Evolutionary conservation across 2,797 vertebrate species (phyloP), one percentile per base, ranked within the genome.

Genomic region (Thunnus albacares): DNA sequence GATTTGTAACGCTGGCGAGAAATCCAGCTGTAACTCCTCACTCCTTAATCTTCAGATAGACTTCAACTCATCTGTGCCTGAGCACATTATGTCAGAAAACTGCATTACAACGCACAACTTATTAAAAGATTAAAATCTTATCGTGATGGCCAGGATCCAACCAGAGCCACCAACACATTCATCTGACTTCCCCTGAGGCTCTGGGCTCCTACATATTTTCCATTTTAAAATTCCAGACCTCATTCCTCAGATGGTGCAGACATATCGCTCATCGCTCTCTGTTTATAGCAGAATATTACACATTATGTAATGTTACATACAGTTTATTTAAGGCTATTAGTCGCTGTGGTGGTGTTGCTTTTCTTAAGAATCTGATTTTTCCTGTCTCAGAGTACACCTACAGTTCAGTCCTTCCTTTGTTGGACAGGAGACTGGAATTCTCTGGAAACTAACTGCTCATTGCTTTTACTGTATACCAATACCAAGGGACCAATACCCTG

Each of bases 191-290:
- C 28, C 24, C 67, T 33, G 60, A 10, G 51, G 43, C 59, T 52
- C 71, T 41, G 56, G 35, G 41, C 55, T 58, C 53, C 38, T 73
- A 53, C 49, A 84, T 69, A 84, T 72, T 84, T 84, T 83, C 79
- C 71, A 66, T 79, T 80, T 74, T 33, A 59, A 81, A 56, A 83
- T 76, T 74, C 72, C 83, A 79, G 62, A 57, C 20, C 30, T 79
- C 55, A 55, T 72, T 81, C 71, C 62, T 67, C 38, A 71, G 35
- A 79, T 7, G 49, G 66, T 5, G 67, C 76, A 53, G 68, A 63
- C 45, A 3, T 3, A 71, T 67, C 43, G 8, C 59, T 65, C 73
- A 67, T 53, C 26, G 3, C 2, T 4, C 65, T 45, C 30, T n/a
- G 65, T 64, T 61, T 56, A 67, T 12, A 73, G 56, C 45, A 67